Conservation (phyloP, 2,113 vertebrate genomes). For the Heterotis niloticus region DNA sequence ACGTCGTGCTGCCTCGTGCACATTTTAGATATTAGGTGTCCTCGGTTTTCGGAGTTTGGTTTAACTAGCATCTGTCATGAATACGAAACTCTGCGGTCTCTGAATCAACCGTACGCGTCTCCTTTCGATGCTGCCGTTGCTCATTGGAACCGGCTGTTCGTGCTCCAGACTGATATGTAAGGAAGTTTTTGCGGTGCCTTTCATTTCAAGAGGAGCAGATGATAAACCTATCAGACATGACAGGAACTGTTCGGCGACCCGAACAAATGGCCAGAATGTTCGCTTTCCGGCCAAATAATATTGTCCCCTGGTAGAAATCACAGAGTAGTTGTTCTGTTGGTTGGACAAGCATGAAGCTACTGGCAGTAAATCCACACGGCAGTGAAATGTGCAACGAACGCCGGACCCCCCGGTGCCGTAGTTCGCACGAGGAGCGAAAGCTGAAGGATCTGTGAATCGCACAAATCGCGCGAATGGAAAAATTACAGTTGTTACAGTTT, state of each 20-base stretch:
- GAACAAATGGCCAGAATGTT: not conserved
- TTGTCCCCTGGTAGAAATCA: conserved; percentile 21
- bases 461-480: conserved; percentile 21
- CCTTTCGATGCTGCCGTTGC: conserved; percentile 37
- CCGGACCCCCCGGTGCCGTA: not conserved
- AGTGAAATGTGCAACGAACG: conserved; percentile 10
- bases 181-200: conserved; percentile 20
- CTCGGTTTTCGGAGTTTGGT: conserved; percentile 36
- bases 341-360: conserved; percentile 24
- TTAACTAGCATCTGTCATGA: conserved; percentile 48
- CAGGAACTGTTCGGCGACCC: not conserved
- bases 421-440: not conserved
- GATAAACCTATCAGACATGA: conserved; percentile 39
- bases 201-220: not conserved
- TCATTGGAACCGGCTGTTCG: conserved; percentile 35
- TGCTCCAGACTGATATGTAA: conserved; percentile 22
- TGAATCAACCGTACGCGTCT: conserved; percentile 40
- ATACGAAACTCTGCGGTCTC: conserved; percentile 45
- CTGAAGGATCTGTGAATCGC: not conserved
- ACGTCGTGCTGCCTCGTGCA: conserved; percentile 27
- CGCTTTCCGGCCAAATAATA: not conserved
- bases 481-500: conserved; percentile 1
- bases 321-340: conserved; percentile 23
- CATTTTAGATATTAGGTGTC: conserved; percentile 39
- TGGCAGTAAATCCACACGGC: conserved; percentile 31